A percentile compares a stretch with the other conserved stretches of the same genome.
phyloP scores from a whole-genome alignment of 2,888 invertebrate genomes.

The Masnerella sp. region DNA sequence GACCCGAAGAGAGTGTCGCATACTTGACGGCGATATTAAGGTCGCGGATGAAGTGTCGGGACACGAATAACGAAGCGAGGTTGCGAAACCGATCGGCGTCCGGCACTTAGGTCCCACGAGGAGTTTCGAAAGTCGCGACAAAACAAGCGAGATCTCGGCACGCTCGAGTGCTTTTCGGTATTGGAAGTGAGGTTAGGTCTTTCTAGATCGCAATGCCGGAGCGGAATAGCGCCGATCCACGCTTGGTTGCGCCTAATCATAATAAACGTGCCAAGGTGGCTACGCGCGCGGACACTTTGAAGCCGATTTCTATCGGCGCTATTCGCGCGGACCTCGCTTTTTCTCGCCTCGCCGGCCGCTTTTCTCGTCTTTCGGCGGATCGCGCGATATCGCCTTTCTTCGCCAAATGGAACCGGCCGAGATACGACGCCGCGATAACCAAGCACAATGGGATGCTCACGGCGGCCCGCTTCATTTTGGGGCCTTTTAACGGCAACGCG shows the following conservation, averaged over 20 bases:
- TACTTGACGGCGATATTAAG: conserved; percentile 1
- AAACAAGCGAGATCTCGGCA: conserved; percentile 67
- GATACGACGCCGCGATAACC: conserved; percentile 62
- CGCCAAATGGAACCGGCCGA: no score
- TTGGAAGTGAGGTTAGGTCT: conserved; percentile 67
- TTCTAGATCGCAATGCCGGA: conserved; percentile 51
- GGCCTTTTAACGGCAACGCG: conserved; percentile 51
- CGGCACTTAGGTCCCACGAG: conserved; percentile 30
- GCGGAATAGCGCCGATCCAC: conserved; percentile 66
- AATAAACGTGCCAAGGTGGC: conserved; percentile 77
- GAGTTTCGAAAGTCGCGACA: conserved; percentile 66
- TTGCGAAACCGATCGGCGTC: conserved; percentile 49
- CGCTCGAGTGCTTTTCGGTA: conserved; percentile 69
- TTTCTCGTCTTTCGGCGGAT: conserved; percentile 17
- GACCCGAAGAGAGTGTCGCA: conserved; percentile 5
- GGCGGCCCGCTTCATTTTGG: conserved; percentile 48
- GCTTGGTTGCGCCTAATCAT: conserved; percentile 76
- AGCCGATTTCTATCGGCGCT: conserved; percentile 71
- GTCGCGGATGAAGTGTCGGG: not conserved
- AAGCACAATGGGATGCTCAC: conserved; percentile 60
- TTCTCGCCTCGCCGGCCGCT: conserved; percentile 19
- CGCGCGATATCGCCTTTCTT: no score
- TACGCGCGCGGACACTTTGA: conserved; percentile 71
- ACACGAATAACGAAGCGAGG: conserved; percentile 28
- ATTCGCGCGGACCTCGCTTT: conserved; percentile 53